These are phyloP conservation scores for Iphiclides podalirius DNA, from an alignment of 2,888 invertebrate genomes.

Conservation along the genomic window DNA sequence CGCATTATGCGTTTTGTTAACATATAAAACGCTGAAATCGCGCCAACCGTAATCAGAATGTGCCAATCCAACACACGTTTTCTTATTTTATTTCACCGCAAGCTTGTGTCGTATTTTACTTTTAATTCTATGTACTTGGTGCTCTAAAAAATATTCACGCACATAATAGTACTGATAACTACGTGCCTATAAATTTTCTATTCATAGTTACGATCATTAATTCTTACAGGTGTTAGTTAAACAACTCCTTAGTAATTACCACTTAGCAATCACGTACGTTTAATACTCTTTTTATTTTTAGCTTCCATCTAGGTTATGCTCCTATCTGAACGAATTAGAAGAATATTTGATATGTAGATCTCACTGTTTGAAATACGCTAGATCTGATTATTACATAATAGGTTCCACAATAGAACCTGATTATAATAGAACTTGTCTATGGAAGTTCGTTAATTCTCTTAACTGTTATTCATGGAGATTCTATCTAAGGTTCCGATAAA, in stretches of 20 bases:
- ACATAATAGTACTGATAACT: constrained; percentile 17
- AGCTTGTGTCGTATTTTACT: constrained; percentile 11
- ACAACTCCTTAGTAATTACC: constrained; percentile 5
- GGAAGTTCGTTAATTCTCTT: too few species aligned
- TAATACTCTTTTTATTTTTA: not conserved
- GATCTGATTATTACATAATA: constrained; percentile 26
- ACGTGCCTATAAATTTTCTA: constrained; percentile 22
- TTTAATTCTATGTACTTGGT: constrained; percentile 17
- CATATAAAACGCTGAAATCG: constrained; percentile 12
- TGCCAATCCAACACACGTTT: constrained; percentile 36
- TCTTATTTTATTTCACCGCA: not conserved
- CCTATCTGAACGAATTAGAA: not conserved
- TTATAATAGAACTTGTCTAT: not conserved
- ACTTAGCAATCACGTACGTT: not conserved
- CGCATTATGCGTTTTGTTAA: constrained; percentile 21
- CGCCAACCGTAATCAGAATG: constrained; percentile 27
- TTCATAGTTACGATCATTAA: constrained; percentile 15
- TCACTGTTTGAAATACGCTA: constrained; percentile 22
- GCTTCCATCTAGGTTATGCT: constrained; percentile 1
- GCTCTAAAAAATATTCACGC: constrained; percentile 24
- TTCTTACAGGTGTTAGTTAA: constrained; percentile 15
- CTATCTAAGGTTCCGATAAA: constrained; percentile 9
- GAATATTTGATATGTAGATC: constrained; percentile 22
- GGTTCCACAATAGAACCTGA: not conserved
- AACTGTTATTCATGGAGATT: not conserved